Evolutionary conservation across 2,797 vertebrate genomes (phyloP), one percentile per base, ranked within the genome.

Genomic region (Myripristis murdjan): DNA sequence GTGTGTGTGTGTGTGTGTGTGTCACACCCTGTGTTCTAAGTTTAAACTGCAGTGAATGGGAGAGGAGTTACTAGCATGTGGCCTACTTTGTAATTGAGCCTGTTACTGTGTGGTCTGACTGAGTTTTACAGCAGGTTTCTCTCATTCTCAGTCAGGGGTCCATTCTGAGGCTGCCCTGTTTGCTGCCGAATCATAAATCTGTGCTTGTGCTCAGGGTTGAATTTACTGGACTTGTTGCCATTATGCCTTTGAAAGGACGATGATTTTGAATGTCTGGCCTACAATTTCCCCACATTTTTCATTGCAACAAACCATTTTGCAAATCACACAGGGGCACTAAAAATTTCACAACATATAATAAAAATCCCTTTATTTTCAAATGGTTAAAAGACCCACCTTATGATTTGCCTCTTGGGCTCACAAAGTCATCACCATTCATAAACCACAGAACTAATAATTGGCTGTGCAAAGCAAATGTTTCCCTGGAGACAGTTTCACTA

Each of bases 41-140:
- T 58, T 20, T 16, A 12, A 55, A 26, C 47, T 75, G 44, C 51
- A 51, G 43, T 51, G 48, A 67, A 62, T 31, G 28, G 28, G 28
- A 61, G 24, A 20, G 16, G 23, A 63, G 14, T 63, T 51, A 11
- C 35, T 44, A 23, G n/a, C 37, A 47, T 64, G 37, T 1, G 12
- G 51, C 37, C 26, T 51, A 20, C 2, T n/a, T 48, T 47, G 53
- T 60, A 70, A 79, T 61, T 60, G 35, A n/a, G 3, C 24, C 37
- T 33, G 49, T 64, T 60, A 55, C 31, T 31, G 28, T 64, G 70
- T 18, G 46, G 51, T 64, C 53, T 52, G 49, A 64, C 11, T 16
- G 16, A 76, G 55, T 28, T 64, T 43, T 43, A 31, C 28, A 24
- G 67, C 10, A 6, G 66, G 51, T 51, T 62, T 44, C 11, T 39